Percentiles rank a stretch among this genome's conserved stretches.
These are phyloP conservation scores for Buceros bicornis DNA, from an alignment of 2,797 vertebrate species.

Conservation along the genomic window DNA sequence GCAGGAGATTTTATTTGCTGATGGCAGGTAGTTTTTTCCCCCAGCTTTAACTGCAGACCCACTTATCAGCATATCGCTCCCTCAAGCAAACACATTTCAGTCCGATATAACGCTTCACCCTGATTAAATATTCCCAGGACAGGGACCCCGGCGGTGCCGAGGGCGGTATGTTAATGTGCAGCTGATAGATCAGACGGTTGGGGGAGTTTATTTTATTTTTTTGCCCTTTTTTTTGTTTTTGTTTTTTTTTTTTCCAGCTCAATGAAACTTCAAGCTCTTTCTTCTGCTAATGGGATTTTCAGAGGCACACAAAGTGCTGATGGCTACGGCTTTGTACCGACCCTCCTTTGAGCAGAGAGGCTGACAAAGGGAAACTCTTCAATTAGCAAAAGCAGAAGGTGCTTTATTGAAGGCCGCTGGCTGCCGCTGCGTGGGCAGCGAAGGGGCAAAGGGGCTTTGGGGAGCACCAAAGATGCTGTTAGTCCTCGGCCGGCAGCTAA, in stretches of 20 bases:
- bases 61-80: not conserved
- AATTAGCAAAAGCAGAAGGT: slow-evolving; percentile 70
- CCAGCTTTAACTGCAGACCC: not conserved
- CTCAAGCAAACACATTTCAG: slow-evolving; percentile 21
- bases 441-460: slow-evolving; percentile 13
- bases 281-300: slow-evolving; percentile 77
- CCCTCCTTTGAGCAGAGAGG: slow-evolving; percentile 35
- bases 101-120: slow-evolving; percentile 23
- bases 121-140: slow-evolving; percentile 7
- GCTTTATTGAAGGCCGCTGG: not conserved
- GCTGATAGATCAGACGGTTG: slow-evolving; percentile 13
- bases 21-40: not conserved
- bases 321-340: slow-evolving; percentile 66
- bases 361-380: slow-evolving; percentile 71
- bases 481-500: not conserved
- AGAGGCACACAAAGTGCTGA: slow-evolving; percentile 70
- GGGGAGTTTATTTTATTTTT: not conserved
- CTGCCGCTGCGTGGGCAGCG: not conserved
- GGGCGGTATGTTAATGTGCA: slow-evolving; percentile 36
- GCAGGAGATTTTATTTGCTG: not conserved
- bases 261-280: slow-evolving; percentile 72
- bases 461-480: not conserved
- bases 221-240: not conserved
- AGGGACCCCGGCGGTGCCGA: not conserved
- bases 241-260: slow-evolving; percentile 8